Conservation (phyloP, 2,113 vertebrate species). For the Phalacrocorax brasilianus region DNA sequence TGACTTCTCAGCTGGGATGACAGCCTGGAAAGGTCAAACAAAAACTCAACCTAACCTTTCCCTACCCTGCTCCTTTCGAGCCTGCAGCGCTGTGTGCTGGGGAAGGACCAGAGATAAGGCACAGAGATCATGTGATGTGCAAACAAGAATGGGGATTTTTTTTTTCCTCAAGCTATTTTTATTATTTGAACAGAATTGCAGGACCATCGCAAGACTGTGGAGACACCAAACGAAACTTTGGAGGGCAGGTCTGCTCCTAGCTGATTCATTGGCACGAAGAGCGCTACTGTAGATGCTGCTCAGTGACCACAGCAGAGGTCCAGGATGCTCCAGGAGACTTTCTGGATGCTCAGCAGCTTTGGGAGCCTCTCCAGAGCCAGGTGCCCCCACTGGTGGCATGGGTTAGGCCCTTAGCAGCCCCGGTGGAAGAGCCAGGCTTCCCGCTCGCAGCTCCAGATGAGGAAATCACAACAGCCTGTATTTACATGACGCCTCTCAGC, state of each 20-base stretch:
- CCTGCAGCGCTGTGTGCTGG: rapidly evolving
- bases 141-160: background rate
- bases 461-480: background rate
- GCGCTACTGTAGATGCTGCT: background rate
- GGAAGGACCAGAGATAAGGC: background rate
- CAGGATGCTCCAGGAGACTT: background rate
- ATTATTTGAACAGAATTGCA: background rate
- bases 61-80: rapidly evolving
- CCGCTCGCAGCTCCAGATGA: background rate
- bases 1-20: background rate
- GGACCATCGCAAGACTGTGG: background rate
- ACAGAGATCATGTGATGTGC: background rate
- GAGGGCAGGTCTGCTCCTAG: background rate
- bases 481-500: background rate
- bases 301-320: background rate
- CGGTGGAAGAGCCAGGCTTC: background rate
- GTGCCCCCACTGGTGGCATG: background rate
- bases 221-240: background rate
- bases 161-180: background rate
- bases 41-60: background rate
- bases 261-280: background rate
- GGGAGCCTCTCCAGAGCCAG: background rate
- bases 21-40: background rate
- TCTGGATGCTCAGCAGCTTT: background rate
- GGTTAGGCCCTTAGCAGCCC: background rate